Conservation (phyloP, 2,797 vertebrate genomes). For the Scyliorhinus canicula region DNA sequence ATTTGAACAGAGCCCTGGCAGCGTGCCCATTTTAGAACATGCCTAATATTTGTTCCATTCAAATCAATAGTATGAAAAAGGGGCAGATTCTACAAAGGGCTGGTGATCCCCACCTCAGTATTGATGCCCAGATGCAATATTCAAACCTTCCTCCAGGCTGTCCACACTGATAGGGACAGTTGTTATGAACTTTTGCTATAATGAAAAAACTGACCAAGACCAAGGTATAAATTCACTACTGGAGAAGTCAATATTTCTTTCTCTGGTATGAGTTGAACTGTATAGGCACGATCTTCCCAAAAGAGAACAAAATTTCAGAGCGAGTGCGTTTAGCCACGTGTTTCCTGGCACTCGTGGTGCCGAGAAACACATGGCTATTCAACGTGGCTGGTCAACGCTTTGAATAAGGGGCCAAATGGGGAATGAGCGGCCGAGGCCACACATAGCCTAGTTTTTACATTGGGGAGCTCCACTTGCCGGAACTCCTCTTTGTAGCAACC, state of each 20-base stretch:
- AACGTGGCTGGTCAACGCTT: too few species aligned
- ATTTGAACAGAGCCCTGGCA: neutral
- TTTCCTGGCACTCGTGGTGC: too few species aligned
- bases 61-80: neutral
- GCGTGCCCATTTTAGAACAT: too few species aligned
- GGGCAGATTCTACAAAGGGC: neutral
- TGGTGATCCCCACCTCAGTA: neutral
- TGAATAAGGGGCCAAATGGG: too few species aligned
- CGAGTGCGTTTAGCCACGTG: too few species aligned
- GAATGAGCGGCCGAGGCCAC: too few species aligned
- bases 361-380: too few species aligned
- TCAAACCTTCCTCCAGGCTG: neutral
- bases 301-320: too few species aligned
- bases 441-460: too few species aligned
- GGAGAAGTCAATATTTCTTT: neutral
- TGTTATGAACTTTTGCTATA: neutral
- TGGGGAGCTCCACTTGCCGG: too few species aligned
- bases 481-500: too few species aligned
- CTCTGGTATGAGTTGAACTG: neutral
- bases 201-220: neutral
- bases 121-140: neutral
- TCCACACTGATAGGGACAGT: neutral
- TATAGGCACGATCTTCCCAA: too few species aligned
- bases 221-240: neutral
- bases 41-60: neutral